phyloP scores from a whole-genome alignment of 1,140 invertebrate species.

The Drosophila pandora region DNA sequence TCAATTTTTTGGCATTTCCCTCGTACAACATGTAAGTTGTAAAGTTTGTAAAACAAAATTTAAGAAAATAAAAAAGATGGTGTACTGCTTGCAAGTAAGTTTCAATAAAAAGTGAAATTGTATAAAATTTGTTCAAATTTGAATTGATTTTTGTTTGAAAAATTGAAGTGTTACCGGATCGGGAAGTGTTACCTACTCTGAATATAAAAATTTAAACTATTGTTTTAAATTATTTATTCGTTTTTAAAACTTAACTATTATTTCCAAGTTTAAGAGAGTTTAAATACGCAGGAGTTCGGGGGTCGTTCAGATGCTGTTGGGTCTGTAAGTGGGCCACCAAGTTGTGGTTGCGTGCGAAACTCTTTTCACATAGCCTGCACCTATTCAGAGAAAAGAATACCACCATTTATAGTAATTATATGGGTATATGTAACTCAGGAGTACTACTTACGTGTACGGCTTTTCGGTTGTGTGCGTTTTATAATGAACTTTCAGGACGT shows the following conservation, averaged over 20 bases:
- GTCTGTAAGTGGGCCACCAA: conserved; percentile 76
- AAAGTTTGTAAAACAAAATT: conserved; percentile 37
- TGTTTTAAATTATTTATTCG: neutral
- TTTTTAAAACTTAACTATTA: neutral
- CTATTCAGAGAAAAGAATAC: conserved; percentile 7
- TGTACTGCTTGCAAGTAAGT: conserved; percentile 45
- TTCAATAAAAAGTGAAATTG: conserved; percentile 60
- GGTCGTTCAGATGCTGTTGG: conserved; percentile 73
- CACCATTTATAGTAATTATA: neutral
- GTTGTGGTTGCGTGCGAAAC: conserved; percentile 77
- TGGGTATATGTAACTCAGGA: neutral
- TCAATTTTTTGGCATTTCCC: conserved; percentile 47
- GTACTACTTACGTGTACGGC: conserved; percentile 51
- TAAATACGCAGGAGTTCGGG: conserved; percentile 48
- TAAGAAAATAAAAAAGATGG: conserved; percentile 24
- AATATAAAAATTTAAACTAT: too few species aligned
- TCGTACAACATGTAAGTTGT: conserved; percentile 63
- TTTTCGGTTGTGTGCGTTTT: conserved; percentile 82
- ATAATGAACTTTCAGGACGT: conserved; percentile 86
- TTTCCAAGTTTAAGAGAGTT: conserved; percentile 27
- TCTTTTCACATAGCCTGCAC: conserved; percentile 71
- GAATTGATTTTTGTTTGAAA: neutral
- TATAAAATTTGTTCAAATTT: conserved; percentile 21
- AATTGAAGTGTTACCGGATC: too few species aligned
- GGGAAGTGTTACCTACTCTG: too few species aligned